Evolutionary conservation across 2,113 vertebrate species (phyloP).

Genomic region (Hydrolagus affinis): DNA sequence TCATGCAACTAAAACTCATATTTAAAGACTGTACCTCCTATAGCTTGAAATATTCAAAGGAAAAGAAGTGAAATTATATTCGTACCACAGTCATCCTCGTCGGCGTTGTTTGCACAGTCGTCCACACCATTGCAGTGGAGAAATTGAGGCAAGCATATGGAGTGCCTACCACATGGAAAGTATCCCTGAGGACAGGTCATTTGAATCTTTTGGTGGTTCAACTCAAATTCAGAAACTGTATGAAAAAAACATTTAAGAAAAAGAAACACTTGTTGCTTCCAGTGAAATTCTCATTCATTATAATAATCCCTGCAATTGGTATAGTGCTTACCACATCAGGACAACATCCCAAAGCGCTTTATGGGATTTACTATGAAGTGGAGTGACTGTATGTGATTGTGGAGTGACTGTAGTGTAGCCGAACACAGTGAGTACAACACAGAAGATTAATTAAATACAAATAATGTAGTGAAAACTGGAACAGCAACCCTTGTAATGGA

Average conservation of each 20-base stretch:
- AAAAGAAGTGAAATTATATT: slow-evolving; percentile 32
- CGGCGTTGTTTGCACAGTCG: slow-evolving; percentile 82
- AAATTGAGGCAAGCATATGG: slow-evolving; percentile 76
- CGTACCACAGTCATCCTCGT: slow-evolving; percentile 89
- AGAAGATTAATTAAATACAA: too few relatives aligned
- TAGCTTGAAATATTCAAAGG: not conserved
- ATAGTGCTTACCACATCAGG: too few relatives aligned
- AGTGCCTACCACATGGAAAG: slow-evolving; percentile 86
- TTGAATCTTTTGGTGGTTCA: slow-evolving; percentile 51
- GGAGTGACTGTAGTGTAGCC: too few relatives aligned
- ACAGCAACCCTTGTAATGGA: not conserved
- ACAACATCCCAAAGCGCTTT: too few relatives aligned
- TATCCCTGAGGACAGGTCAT: slow-evolving; percentile 76
- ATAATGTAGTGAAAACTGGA: not conserved
- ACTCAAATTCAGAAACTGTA: slow-evolving; percentile 42
- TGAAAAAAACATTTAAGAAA: slow-evolving; percentile 25
- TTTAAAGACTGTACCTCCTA: not conserved
- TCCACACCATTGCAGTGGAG: slow-evolving; percentile 86
- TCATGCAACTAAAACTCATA: not conserved
- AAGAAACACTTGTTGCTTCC: not conserved
- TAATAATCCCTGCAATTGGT: too few relatives aligned
- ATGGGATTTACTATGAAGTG: too few relatives aligned
- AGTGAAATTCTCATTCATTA: not conserved
- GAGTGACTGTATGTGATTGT: too few relatives aligned
- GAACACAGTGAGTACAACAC: too few relatives aligned